These are phyloP conservation scores for Platycnemis pennipes DNA, from an alignment of 2,888 invertebrate genomes.

Conservation along the genomic window DNA sequence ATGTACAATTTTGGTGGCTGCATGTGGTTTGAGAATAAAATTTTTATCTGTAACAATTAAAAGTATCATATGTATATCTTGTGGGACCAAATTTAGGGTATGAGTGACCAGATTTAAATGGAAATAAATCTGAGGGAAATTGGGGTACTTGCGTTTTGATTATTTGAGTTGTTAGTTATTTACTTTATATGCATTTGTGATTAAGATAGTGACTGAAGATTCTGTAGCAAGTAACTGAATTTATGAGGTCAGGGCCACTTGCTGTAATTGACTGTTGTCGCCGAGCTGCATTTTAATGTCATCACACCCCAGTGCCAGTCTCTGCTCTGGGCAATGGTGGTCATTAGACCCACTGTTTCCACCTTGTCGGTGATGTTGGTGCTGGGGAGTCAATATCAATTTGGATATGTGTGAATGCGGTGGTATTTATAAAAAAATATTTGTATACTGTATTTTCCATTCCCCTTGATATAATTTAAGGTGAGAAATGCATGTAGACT, in stretches of 20 bases:
- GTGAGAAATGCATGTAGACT: background rate
- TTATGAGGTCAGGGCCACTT: conserved; percentile 47
- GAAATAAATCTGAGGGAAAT: conserved; percentile 12
- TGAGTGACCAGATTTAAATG: conserved; percentile 51
- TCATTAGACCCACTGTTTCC: background rate
- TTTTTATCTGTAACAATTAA: conserved; percentile 12
- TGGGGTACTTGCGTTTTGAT: conserved; percentile 14
- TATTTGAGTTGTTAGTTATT: background rate
- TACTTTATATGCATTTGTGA: conserved; percentile 45
- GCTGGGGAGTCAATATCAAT: conserved; percentile 21
- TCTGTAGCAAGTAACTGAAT: conserved; percentile 57
- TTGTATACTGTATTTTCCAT: conserved; percentile 58
- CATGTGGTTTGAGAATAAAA: background rate
- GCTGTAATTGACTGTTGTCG: conserved; percentile 63
- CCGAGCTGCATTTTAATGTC: conserved; percentile 64
- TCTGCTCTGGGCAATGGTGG: background rate
- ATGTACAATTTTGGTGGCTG: conserved; percentile 29
- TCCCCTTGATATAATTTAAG: conserved; percentile 41
- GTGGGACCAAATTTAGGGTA: conserved; percentile 60
- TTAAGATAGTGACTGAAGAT: conserved; percentile 30
- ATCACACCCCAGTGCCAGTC: background rate
- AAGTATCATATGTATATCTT: conserved; percentile 19
- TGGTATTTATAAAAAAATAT: conserved; percentile 56
- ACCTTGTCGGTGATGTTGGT: background rate
- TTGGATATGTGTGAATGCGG: conserved; percentile 19